Percentiles rank a stretch among this genome's conserved stretches.
phyloP scores from a whole-genome alignment of 2,797 vertebrate species.

The Pterois miles region DNA sequence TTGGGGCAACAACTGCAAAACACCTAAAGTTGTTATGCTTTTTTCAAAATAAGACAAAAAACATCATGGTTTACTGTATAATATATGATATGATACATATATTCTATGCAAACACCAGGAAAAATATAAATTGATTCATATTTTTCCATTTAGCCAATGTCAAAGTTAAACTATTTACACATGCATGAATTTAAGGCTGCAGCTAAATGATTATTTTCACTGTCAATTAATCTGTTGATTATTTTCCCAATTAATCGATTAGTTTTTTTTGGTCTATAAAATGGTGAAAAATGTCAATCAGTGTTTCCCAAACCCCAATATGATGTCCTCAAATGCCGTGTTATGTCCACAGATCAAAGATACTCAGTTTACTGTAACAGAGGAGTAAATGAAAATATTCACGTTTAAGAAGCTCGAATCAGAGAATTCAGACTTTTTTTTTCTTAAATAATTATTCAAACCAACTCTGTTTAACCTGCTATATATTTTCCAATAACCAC shows the following conservation, averaged over 20 bases:
- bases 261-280: too few species aligned
- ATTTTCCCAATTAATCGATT: not conserved
- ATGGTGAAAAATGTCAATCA: rapidly evolving
- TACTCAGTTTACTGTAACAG: too few species aligned
- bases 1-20: not conserved
- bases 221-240: too few species aligned
- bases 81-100: too few species aligned
- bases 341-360: not conserved
- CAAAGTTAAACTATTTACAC: not conserved
- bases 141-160: not conserved
- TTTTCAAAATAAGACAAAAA: not conserved
- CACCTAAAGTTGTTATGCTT: not conserved
- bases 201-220: not conserved
- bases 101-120: not conserved
- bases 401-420: too few species aligned
- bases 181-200: not conserved
- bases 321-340: not conserved
- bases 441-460: not conserved
- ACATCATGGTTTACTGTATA: not conserved
- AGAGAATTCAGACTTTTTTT: too few species aligned
- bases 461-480: not conserved
- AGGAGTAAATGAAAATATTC: too few species aligned
- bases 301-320: too few species aligned
- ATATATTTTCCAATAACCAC: not conserved
- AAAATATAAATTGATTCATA: too few species aligned